Percentiles rank a stretch among this genome's conserved stretches.
These are phyloP conservation scores for Columba janthina DNA, from an alignment of 2,113 vertebrate species.

Conservation along the genomic window DNA sequence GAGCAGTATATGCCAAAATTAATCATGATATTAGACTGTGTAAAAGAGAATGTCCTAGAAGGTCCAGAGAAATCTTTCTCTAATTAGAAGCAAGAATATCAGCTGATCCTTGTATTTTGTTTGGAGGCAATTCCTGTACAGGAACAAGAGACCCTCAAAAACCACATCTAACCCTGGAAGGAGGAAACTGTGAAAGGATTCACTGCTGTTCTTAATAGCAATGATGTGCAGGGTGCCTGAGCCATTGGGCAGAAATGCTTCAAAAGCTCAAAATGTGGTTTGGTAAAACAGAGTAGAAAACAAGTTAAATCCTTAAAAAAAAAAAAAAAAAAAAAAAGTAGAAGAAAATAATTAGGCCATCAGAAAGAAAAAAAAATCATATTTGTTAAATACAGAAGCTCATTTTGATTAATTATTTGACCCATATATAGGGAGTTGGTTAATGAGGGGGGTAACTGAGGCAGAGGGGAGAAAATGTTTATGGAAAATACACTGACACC, in stretches of 20 bases:
- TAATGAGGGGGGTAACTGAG: background rate
- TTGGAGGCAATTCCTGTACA: background rate
- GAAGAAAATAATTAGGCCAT: background rate
- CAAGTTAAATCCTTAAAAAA: background rate
- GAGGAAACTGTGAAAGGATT: background rate
- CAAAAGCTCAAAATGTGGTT: background rate
- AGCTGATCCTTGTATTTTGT: background rate
- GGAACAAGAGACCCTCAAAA: background rate
- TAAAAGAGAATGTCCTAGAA: background rate
- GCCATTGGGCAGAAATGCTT: background rate
- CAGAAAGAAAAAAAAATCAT: background rate
- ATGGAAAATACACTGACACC: background rate
- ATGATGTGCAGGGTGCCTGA: background rate
- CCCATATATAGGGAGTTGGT: background rate
- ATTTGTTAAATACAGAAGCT: background rate
- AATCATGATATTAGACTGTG: background rate
- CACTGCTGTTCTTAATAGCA: background rate
- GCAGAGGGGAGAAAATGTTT: background rate
- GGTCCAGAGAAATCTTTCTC: background rate
- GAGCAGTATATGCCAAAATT: conserved; percentile 2
- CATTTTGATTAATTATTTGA: background rate
- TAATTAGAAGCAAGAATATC: conserved; percentile 18
- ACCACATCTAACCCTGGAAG: background rate
- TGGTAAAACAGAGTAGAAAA: background rate
- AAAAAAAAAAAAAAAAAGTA: background rate